Evolutionary conservation across 1,140 invertebrate genomes (phyloP).

Genomic region (Epicauta chinensis): DNA sequence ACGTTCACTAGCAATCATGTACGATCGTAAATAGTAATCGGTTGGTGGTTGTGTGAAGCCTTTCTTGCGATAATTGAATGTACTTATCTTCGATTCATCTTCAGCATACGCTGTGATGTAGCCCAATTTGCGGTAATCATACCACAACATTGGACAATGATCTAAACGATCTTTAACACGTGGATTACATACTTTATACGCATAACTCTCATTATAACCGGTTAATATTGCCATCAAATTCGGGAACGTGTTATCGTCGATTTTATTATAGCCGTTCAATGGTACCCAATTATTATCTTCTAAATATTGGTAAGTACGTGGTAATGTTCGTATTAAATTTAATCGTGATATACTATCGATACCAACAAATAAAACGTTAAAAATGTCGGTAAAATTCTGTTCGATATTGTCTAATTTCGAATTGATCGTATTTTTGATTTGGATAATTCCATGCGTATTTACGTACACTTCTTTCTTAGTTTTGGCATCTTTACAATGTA

Average conservation of each 20-base stretch:
- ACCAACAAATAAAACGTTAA: constrained; percentile 65
- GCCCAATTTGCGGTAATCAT: constrained; percentile 50
- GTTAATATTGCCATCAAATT: constrained; percentile 72
- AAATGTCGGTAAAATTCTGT: constrained; percentile 6
- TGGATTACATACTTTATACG: constrained; percentile 48
- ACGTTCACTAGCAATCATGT: constrained; percentile 54
- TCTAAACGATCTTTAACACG: constrained; percentile 45
- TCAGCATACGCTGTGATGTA: constrained; percentile 62
- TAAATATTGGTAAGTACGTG: constrained; percentile 59
- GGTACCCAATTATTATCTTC: constrained; percentile 44
- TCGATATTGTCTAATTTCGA: constrained; percentile 18
- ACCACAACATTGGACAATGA: constrained; percentile 59
- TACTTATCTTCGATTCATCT: constrained; percentile 53
- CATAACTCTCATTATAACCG: constrained; percentile 49
- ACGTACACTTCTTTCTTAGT: constrained; percentile 43
- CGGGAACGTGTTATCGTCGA: constrained; percentile 72
- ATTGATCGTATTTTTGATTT: constrained; percentile 34
- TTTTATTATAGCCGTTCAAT: constrained; percentile 54
- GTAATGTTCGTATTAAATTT: constrained; percentile 70
- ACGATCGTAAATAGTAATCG: constrained; percentile 68
- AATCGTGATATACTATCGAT: constrained; percentile 74
- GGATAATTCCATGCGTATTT: constrained; percentile 47
- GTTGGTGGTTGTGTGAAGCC: constrained; percentile 64
- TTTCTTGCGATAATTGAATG: constrained; percentile 58
- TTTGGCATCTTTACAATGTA: constrained; percentile 40